These are phyloP conservation scores for Rhodophaea formosa DNA, from an alignment of 2,888 invertebrate species.

Conservation along the genomic window DNA sequence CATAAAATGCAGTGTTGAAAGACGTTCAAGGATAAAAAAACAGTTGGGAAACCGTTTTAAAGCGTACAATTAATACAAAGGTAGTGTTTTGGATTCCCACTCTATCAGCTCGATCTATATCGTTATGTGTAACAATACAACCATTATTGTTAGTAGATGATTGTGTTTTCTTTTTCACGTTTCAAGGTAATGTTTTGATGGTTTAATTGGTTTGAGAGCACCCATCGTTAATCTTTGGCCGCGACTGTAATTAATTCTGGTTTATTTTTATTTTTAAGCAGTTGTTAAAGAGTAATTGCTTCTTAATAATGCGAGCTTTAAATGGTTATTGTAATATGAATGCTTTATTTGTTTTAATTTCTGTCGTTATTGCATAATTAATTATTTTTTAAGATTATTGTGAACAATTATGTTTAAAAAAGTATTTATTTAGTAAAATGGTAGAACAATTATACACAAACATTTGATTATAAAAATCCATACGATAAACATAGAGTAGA, in stretches of 20 bases:
- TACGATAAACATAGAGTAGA: no score
- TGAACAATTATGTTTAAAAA: not conserved
- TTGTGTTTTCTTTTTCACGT: slow-evolving; percentile 62
- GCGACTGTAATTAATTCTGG: slow-evolving; percentile 51
- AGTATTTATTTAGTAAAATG: no score
- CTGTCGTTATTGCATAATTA: not conserved
- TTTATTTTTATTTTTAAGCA: slow-evolving; percentile 40
- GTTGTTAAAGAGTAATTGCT: slow-evolving; percentile 33
- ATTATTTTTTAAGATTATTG: not conserved
- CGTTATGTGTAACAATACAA: slow-evolving; percentile 63
- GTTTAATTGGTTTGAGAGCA: slow-evolving; percentile 59
- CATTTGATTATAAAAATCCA: no score
- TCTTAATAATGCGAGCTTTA: slow-evolving; percentile 27
- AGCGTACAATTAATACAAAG: slow-evolving; percentile 60
- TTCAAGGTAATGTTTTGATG: slow-evolving; percentile 75
- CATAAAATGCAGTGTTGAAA: not conserved
- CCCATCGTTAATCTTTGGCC: slow-evolving; percentile 54
- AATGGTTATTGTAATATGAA: slow-evolving; percentile 12
- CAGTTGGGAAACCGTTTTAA: slow-evolving; percentile 34
- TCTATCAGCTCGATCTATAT: slow-evolving; percentile 60
- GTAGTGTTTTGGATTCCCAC: slow-evolving; percentile 64
- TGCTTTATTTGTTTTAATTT: not conserved
- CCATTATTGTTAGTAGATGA: slow-evolving; percentile 59
- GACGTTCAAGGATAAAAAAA: slow-evolving; percentile 20
- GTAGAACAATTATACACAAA: no score